Evolutionary conservation across 2,113 vertebrate species (phyloP).

Genomic region (Proteles cristata): DNA sequence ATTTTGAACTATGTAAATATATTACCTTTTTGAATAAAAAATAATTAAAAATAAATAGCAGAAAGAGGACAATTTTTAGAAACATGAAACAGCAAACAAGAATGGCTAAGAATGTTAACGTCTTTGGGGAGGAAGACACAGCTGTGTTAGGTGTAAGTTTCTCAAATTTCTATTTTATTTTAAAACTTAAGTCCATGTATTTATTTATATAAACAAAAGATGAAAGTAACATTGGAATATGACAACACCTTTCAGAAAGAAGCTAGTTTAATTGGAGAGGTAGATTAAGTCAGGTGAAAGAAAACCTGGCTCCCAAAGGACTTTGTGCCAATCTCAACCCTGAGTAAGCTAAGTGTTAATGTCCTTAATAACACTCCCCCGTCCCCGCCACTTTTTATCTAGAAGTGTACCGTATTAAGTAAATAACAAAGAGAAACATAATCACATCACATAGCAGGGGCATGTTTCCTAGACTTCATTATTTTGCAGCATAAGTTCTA

Average conservation of each 20-base stretch:
- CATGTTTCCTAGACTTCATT: neutral
- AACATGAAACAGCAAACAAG: neutral
- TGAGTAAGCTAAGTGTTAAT: neutral
- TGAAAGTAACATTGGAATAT: neutral
- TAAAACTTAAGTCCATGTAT: neutral
- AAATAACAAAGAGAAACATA: neutral
- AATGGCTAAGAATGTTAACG: neutral
- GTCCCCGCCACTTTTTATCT: neutral
- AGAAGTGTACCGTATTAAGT: neutral
- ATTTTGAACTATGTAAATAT: neutral
- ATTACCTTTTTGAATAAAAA: neutral
- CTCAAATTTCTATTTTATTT: neutral
- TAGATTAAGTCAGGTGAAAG: neutral
- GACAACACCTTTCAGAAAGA: neutral
- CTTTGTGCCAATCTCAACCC: neutral
- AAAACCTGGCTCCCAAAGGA: neutral
- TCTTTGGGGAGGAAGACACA: neutral
- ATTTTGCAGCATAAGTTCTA: neutral
- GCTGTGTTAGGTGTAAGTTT: neutral
- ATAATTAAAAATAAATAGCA: neutral
- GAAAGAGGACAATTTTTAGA: neutral
- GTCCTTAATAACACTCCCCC: neutral
- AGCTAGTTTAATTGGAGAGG: neutral
- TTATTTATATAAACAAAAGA: neutral
- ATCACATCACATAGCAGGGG: neutral